phyloP scores from a whole-genome alignment of 2,888 invertebrate genomes.

The Laspeyria flexula region DNA sequence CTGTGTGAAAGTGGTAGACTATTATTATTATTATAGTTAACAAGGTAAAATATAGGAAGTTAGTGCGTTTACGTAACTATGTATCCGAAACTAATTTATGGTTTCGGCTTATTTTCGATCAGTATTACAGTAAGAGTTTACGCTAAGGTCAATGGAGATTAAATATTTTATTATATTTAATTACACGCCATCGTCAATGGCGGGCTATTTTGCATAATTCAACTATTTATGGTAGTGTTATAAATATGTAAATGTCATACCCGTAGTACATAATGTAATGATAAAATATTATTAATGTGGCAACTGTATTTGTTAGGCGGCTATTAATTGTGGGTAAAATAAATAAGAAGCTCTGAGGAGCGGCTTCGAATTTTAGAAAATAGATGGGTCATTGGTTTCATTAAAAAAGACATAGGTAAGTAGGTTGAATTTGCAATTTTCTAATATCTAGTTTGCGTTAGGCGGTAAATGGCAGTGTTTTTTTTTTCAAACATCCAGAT shows the following conservation, averaged over 20 bases:
- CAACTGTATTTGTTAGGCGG: neutral
- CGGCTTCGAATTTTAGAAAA: too few species aligned
- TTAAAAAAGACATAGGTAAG: too few species aligned
- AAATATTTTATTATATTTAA: constrained; percentile 43
- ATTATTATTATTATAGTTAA: too few species aligned
- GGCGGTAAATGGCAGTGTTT: too few species aligned
- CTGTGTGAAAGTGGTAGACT: too few species aligned
- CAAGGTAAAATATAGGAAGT: too few species aligned
- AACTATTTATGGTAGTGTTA: constrained; percentile 10
- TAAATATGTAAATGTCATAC: constrained; percentile 26
- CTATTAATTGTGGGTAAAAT: neutral
- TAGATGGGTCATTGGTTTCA: too few species aligned
- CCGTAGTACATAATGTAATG: constrained; percentile 17
- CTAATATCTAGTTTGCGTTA: too few species aligned
- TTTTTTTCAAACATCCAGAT: too few species aligned
- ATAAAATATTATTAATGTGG: constrained; percentile 25
- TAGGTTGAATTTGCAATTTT: too few species aligned
- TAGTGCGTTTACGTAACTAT: too few species aligned
- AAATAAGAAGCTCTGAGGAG: neutral
- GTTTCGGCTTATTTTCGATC: neutral
- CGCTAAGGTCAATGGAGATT: constrained; percentile 35
- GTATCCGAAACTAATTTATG: neutral
- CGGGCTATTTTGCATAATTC: constrained; percentile 31
- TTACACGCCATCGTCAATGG: constrained; percentile 15
- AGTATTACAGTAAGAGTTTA: constrained; percentile 22